phyloP scores from a whole-genome alignment of 2,797 vertebrate genomes.

The Craterocephalus amniculus region DNA sequence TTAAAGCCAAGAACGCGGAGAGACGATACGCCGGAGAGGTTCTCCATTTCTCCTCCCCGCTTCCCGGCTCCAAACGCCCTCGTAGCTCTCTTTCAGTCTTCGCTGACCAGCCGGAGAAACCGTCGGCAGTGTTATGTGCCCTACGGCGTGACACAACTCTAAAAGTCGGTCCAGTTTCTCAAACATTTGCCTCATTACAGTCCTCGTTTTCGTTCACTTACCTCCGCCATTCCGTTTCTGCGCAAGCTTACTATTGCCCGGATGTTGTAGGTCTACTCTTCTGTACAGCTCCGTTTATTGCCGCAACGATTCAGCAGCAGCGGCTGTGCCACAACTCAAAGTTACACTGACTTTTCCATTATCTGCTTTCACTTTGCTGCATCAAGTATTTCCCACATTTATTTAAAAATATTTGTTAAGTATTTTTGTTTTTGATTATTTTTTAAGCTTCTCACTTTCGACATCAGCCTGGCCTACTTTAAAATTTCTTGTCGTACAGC shows the following conservation, averaged over 20 bases:
- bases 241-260: constrained; percentile 84
- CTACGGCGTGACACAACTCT: constrained; percentile 30
- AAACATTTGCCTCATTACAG: constrained; percentile 64
- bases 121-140: constrained; percentile 31
- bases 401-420: no score
- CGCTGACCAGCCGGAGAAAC: constrained; percentile 46
- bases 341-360: background rate
- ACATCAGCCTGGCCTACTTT: background rate
- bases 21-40: constrained; percentile 74
- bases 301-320: constrained; percentile 58
- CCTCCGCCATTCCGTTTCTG: constrained; percentile 89
- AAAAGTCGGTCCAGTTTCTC: constrained; percentile 45
- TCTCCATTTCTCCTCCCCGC: constrained; percentile 74
- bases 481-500: background rate
- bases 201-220: constrained; percentile 84
- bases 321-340: constrained; percentile 19
- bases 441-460: constrained; percentile 17
- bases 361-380: background rate
- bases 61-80: constrained; percentile 53
- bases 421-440: background rate
- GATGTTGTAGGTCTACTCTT: constrained; percentile 82
- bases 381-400: background rate
- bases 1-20: constrained; percentile 77
- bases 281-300: constrained; percentile 73
- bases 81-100: constrained; percentile 33